Evolutionary conservation across 2,888 invertebrate genomes (phyloP).

Genomic region (Noctua janthina): DNA sequence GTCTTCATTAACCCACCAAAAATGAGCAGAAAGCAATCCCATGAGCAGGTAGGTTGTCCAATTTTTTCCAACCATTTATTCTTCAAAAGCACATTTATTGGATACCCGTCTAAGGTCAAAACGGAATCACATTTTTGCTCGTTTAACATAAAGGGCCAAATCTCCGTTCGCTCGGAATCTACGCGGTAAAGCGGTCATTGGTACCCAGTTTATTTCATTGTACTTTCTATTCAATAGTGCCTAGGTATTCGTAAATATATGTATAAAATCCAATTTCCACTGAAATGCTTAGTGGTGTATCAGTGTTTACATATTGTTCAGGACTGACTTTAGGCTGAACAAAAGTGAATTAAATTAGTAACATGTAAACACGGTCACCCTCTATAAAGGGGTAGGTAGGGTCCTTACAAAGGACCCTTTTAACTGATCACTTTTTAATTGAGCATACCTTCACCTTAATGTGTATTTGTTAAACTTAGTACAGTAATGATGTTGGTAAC

Average conservation of each 20-base stretch:
- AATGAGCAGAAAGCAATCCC: neutral
- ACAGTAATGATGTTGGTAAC: neutral
- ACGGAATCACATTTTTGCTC: conserved; percentile 3
- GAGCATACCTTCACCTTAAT: neutral
- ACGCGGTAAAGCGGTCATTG: conserved; percentile 18
- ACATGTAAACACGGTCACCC: neutral
- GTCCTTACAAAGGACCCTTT: neutral
- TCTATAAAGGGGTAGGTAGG: neutral
- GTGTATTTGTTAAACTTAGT: neutral
- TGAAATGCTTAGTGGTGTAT: neutral
- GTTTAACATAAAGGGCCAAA: conserved; percentile 22
- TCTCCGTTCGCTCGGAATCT: conserved; percentile 8
- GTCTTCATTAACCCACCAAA: neutral
- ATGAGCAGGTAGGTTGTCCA: neutral
- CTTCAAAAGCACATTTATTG: conserved; percentile 6
- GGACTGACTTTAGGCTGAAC: neutral
- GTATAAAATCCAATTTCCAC: conserved; percentile 15
- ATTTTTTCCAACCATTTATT: conserved; percentile 2
- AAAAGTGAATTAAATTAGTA: conserved; percentile 1
- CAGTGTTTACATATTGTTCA: neutral
- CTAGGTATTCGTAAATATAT: conserved; percentile 12
- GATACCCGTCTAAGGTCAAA: conserved; percentile 10
- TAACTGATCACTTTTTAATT: conserved; percentile 4
- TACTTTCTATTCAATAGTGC: conserved; percentile 11
- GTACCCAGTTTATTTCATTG: conserved; percentile 15